Evolutionary conservation across 2,113 vertebrate genomes (phyloP), one percentile per base, ranked within the genome.

Genomic region (Thinocorus orbignyianus): DNA sequence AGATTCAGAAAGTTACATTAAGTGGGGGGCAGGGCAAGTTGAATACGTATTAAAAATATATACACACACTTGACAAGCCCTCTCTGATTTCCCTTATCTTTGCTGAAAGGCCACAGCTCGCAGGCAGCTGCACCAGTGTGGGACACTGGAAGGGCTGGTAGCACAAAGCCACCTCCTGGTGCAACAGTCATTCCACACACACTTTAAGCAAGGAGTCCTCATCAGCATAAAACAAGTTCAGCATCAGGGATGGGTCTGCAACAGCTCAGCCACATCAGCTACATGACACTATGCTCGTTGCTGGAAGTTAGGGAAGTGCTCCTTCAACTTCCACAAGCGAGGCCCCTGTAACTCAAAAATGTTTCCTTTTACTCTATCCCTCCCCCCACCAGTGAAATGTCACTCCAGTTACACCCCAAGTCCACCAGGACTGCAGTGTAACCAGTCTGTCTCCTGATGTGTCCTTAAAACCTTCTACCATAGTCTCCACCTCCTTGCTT

Each of bases 141-240:
- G 57, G 52, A 5, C 2, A 2, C 2, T 4, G 17, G 24, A 18
- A 23, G 35, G 19, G 5, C 4, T 16, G 3, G 0, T 2, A 51
- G 19, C 1, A 12, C 8, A 25, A 31, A 11, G 6, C 30, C 54
- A 16, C 48, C 44, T 25, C 2, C 54, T 62, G 39, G 18, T 42
- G 14, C 28, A 1, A 14, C 1, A 8, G 28, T 2, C 15, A 3
- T 0, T 4, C 11, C 1, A 46, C 46, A 30, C 52, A 54, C 28
- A 1, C 18, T 6, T 8, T 1, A 6, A 49, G 16, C 35, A 12
- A 42, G 15, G 16, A 57, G 9, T 9, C 85, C n/a, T 4, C 0
- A 5, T 0, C 5, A 5, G 26, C 57, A 33, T 7, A 18, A 48
- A 57, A 24, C 2, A 17, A 41, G 10, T 12, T 13, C 0, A 13